Evolutionary conservation across 2,113 vertebrate genomes (phyloP).

Genomic region (Toxostoma redivivum): DNA sequence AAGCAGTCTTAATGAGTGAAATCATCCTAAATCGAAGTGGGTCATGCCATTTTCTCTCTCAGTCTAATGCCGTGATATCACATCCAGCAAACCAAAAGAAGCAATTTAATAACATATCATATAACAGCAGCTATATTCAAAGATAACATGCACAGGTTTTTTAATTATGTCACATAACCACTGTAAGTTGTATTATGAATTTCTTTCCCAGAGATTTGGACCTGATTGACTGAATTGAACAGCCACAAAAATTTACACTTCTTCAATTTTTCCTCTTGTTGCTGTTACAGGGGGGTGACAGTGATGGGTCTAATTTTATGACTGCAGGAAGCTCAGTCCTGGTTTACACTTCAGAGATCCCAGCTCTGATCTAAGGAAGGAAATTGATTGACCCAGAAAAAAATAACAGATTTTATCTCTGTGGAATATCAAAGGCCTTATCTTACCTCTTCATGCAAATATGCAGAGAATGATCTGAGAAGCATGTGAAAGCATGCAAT

Average conservation of each 20-base stretch:
- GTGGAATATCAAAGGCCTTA: slow-evolving; percentile 11
- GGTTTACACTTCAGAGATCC: slow-evolving; percentile 19
- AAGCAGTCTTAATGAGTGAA: background rate
- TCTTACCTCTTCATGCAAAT: slow-evolving; percentile 20
- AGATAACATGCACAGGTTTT: background rate
- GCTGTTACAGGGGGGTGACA: background rate
- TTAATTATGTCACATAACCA: slow-evolving; percentile 1
- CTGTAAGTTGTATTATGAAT: background rate
- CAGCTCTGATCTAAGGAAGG: slow-evolving; percentile 24
- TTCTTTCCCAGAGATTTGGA: background rate
- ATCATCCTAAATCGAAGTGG: background rate
- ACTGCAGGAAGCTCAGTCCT: background rate
- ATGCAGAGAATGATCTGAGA: background rate
- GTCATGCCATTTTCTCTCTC: background rate
- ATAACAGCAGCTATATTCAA: background rate
- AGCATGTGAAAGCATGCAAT: background rate
- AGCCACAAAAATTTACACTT: slow-evolving; percentile 6
- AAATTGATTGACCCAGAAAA: slow-evolving; percentile 58
- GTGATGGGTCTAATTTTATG: background rate
- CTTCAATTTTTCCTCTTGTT: slow-evolving; percentile 1
- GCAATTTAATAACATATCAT: background rate
- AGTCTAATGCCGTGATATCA: background rate
- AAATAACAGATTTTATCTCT: slow-evolving; percentile 20
- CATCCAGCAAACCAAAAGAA: background rate
- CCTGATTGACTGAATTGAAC: background rate